Evolutionary conservation across 2,888 invertebrate genomes (phyloP), one percentile per base, ranked within the genome.

Genomic region (Leucoma salicis): DNA sequence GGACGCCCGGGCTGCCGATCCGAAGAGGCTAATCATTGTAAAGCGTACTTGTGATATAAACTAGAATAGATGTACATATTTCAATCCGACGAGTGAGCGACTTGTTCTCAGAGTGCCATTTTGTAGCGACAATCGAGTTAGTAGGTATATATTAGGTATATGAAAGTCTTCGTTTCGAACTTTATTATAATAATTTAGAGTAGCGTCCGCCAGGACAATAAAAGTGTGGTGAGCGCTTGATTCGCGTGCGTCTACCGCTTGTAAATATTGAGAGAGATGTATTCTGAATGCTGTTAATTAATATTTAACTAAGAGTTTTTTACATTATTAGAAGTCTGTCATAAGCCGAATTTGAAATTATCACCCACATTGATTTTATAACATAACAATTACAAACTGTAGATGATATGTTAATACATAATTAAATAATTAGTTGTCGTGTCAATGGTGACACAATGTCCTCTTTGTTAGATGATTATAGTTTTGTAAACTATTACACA

Each of bases 41-140:
- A 82, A 86, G 80, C 80, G 78, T 81, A 78, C 75, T 85, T 88
- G 89, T 88, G 88, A 89, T 88, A 88, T 83, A 77, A 73, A 74
- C 66, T 85, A 88, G 83, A 75, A 56, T 86, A 86, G 81, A 57
- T 66, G 70, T 88, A 88, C 78, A 57, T 51, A 52, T 69, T 63
- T 63, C 66, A 67, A 70, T 57, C 56, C 66, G 64, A 76, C 81
- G 82, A 82, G 82, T 70, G 66, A 58, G 64, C 64, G 55, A 72
- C 83, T 86, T 83, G 79, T 79, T 70, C 53, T 68, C 72, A 61
- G 77, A 82, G 87, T 87, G 88, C 86, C 87, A 86, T 86, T 63
- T 79, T 80, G 76, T 68, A 73, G 69, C 70, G 76, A 76, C 72
- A 69, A 79, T 74, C 70, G 70, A 70, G 60, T 66, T 71, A 64